These are phyloP conservation scores for Okamejei kenojei DNA, from an alignment of 2,797 vertebrate species.

Conservation along the genomic window DNA sequence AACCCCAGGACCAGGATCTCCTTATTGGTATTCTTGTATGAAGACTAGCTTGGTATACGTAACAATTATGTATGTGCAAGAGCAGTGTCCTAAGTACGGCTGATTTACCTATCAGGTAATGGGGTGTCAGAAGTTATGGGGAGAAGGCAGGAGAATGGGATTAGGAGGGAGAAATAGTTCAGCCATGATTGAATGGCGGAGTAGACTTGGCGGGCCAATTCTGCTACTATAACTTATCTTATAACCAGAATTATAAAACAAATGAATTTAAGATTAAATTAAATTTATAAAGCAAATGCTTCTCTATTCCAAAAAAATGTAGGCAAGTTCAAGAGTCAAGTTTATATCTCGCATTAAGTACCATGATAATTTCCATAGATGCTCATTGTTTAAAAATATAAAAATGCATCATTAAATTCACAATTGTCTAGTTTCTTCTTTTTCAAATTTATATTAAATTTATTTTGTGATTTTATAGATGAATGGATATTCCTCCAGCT, in stretches of 20 bases:
- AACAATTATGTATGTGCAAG: background rate
- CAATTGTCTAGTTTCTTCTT: background rate
- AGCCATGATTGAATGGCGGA: too few relatives aligned
- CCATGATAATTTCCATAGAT: background rate
- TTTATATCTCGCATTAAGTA: background rate
- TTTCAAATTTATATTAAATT: background rate
- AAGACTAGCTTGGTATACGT: background rate
- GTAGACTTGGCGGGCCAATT: too few relatives aligned
- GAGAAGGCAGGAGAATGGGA: too few relatives aligned
- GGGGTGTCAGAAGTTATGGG: too few relatives aligned
- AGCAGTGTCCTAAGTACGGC: background rate
- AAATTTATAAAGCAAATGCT: too few relatives aligned
- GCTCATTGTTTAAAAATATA: background rate
- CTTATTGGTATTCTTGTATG: background rate
- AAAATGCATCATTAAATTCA: background rate
- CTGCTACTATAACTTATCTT: too few relatives aligned
- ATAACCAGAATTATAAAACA: background rate
- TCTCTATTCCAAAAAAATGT: background rate
- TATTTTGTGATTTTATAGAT: background rate
- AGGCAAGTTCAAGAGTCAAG: background rate
- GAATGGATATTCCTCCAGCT: background rate
- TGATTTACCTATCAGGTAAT: background rate
- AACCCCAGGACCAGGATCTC: background rate
- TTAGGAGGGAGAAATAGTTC: too few relatives aligned
- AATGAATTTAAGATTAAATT: background rate